Base-by-base conservation (phyloP, 2,797 vertebrate species). In the Pempheris klunzingeri region DNA sequence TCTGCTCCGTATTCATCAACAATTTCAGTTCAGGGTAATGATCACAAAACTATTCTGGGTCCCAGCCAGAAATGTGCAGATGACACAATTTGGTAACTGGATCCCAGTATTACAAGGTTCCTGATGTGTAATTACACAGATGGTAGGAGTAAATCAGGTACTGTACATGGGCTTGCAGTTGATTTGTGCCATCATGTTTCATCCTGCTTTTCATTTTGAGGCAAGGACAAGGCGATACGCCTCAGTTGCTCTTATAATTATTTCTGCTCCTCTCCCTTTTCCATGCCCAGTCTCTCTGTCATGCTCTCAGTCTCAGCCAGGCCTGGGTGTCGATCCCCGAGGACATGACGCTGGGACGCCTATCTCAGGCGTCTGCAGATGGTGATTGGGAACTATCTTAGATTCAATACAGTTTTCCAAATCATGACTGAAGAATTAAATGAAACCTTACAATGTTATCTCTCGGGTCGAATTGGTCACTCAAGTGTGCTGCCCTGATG, bases 241-340 rank as follows among this genome's bases (percentile, higher is more conserved):
- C 90, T 94, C 90, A 93, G 80, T 93, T 86, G 87, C 80, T 92
- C 87, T 88, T 81, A 88, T 95, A 93, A 95, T 95, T 94, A 94
- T 94, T 93, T 94, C 91, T 90, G 87, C 92, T 92, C 79, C 82
- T 89, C 90, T 90, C 85, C 69, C 80, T 89, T 88, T 89, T 87
- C 90, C 71, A 80, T 87, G 77, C 89, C 88, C 85, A 81, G 85
- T 77, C 77, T 87, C 87, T 83, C 80, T 77, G 88, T 87, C 80
- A 70, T 78, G 63, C 85, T 85, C 84, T 81, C 85, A 77, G 85
- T 83, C 83, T 81, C 58, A 67, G 85, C 81, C 75, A 34, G 81
- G 82, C 86, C 80, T 57, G 84, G 79, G 75, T 82, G 90, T 88
- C 80, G 49, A 80, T 92, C 92, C 93, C 90, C 36, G 77, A 81